Evolutionary conservation across 2,797 vertebrate genomes (phyloP), one percentile per base, ranked within the genome.

Genomic region (Phoxinus dragarum): DNA sequence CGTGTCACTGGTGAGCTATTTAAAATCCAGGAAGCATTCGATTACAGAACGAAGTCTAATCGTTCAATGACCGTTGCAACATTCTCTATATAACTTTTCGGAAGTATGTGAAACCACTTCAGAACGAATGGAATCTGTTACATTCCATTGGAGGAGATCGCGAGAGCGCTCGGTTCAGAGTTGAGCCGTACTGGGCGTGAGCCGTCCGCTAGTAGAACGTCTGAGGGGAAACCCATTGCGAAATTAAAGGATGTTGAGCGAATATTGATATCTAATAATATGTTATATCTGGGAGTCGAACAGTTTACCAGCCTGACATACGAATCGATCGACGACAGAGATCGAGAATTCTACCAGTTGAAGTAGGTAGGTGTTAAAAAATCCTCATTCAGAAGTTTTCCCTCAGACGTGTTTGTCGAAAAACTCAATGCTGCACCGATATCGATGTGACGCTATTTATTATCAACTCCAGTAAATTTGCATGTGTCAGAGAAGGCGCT

Each of bases 141-240:
- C 38, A 67, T 68, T 78, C 21, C 44, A 31, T 19, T 6, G 54
- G 59, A 80, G 80, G 76, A 21, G 68, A 64, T 80, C 68, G 44
- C 67, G 78, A 56, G 14, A 38, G 61, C 54, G 59, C 68, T 40
- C 47, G 34, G 82, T 81, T 81, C 72, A 81, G 67, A 82, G 86
- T 89, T 74, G 73, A 74, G 77, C 19, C 14, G 44, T 11, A 52
- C 72, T 81, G 88, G 89, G 88, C 88, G 89, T 88, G 86, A 81
- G 84, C 74, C 21, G 82, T 71, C 76, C 80, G 67, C 44, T 23
- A 11, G 12, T 36, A 66, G 84, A 56, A 16, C 4, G 66, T 38
- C 54, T 64, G 67, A 66, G 21, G 34, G 16, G 34, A 17, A 77
- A 68, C 6, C 16, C 56, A 47, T 21, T 75, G 77, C 59, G 49